Evolutionary conservation across 2,797 vertebrate species (phyloP).

Genomic region (Protonibea diacanthus): DNA sequence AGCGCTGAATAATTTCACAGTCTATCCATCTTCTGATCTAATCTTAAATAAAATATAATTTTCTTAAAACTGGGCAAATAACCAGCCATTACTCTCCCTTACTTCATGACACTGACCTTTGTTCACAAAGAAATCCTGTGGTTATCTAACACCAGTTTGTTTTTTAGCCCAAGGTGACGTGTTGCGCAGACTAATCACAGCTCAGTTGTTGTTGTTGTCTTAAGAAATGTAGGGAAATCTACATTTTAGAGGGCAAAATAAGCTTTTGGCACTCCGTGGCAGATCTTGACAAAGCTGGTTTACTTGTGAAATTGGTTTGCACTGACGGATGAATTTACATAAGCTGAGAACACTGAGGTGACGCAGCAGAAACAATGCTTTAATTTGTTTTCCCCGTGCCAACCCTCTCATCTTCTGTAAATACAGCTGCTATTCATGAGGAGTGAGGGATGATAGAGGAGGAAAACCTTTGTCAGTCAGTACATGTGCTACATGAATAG

Average conservation of each 20-base stretch:
- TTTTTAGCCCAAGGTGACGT: neutral
- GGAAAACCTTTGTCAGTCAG: neutral
- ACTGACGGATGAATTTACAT: constrained; percentile 4
- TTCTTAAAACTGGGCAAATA: neutral
- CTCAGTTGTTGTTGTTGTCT: neutral
- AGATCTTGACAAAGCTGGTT: constrained; percentile 9
- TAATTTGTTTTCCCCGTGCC: constrained; percentile 5
- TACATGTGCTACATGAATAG: no score
- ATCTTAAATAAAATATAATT: neutral
- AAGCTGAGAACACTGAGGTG: constrained; percentile 11
- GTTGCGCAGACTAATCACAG: neutral
- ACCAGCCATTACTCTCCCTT: neutral
- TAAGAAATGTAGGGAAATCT: neutral
- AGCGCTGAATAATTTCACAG: neutral
- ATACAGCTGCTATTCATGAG: neutral
- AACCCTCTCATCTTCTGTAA: constrained; percentile 12
- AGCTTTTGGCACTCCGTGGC: neutral
- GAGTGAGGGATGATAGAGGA: neutral
- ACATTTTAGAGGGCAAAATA: neutral
- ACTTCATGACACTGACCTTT: neutral
- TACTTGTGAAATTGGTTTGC: constrained; percentile 1
- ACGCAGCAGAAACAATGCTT: constrained; percentile 14
- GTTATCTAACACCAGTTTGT: neutral
- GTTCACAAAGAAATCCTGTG: neutral
- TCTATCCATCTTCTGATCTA: neutral